phyloP scores from a whole-genome alignment of 1,140 invertebrate genomes.

The Halesus radiatus region DNA sequence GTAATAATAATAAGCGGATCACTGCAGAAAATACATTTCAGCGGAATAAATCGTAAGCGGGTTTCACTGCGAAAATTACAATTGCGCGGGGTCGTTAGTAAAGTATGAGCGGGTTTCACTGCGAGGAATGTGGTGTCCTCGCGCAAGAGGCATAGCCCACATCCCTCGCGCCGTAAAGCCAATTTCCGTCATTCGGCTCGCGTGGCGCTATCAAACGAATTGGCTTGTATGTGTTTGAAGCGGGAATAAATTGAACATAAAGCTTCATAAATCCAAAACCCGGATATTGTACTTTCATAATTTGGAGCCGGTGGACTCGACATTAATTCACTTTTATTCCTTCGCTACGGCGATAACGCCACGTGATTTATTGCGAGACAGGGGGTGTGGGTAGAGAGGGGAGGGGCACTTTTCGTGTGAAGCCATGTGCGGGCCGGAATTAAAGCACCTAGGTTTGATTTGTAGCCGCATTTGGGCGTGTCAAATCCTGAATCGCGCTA shows the following conservation, averaged over 20 bases:
- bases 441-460: constrained; percentile 6
- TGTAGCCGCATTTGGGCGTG: background rate
- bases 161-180: background rate
- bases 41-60: too few relatives aligned
- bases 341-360: constrained; percentile 12
- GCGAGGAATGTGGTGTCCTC: background rate
- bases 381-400: background rate
- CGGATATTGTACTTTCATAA: constrained; percentile 36
- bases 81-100: too few relatives aligned
- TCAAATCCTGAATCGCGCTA: background rate
- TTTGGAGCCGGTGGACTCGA: constrained; percentile 15
- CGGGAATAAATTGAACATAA: constrained; percentile 27
- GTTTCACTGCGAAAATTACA: too few relatives aligned
- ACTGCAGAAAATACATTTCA: too few relatives aligned
- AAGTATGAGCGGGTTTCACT: too few relatives aligned
- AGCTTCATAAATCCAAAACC: constrained; percentile 32
- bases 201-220: constrained; percentile 15
- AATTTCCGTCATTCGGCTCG: constrained; percentile 20
- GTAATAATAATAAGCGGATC: too few relatives aligned
- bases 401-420: background rate
- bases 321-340: constrained; percentile 34
- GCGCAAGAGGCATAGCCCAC: background rate
- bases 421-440: background rate
- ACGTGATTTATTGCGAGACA: background rate
- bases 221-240: constrained; percentile 17